phyloP scores from a whole-genome alignment of 64 coral and sea anemone genomes.

The Cladopsammia gracilis region DNA sequence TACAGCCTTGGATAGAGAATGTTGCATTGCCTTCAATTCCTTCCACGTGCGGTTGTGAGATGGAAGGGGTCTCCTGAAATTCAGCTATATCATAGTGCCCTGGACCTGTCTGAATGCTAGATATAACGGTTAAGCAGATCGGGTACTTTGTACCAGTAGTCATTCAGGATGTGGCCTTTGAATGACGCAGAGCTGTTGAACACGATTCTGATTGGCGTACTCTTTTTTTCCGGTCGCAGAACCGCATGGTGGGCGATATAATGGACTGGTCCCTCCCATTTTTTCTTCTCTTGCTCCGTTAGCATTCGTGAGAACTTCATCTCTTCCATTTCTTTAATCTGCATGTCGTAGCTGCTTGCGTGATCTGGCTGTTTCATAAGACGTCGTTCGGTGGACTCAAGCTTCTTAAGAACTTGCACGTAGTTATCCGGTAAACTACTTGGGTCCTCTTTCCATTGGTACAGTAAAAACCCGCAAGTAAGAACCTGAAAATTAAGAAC shows the following conservation, averaged over 20 bases:
- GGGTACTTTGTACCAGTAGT: no score
- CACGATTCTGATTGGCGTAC: no score
- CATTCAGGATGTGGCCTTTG: no score
- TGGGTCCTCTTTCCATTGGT: conserved; percentile 34
- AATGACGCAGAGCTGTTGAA: no score
- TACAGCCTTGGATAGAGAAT: conserved; percentile 5
- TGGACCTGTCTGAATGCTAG: neutral
- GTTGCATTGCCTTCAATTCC: conserved; percentile 19
- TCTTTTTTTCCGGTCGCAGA: no score
- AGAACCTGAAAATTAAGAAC: no score
- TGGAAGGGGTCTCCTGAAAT: neutral
- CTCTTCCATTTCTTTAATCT: no score
- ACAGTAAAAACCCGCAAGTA: no score
- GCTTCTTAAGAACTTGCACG: conserved; percentile 13
- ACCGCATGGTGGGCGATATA: no score
- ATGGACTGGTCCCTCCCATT: no score
- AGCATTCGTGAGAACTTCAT: no score
- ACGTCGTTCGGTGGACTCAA: neutral
- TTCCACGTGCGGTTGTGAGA: neutral
- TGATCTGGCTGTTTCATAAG: neutral
- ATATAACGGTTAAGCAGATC: neutral
- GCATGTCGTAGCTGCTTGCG: neutral
- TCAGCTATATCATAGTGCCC: conserved; percentile 6
- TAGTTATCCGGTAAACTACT: conserved; percentile 20
- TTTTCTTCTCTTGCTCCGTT: no score